Conservation (phyloP, 2,113 vertebrate genomes). For the Caranx ignobilis region DNA sequence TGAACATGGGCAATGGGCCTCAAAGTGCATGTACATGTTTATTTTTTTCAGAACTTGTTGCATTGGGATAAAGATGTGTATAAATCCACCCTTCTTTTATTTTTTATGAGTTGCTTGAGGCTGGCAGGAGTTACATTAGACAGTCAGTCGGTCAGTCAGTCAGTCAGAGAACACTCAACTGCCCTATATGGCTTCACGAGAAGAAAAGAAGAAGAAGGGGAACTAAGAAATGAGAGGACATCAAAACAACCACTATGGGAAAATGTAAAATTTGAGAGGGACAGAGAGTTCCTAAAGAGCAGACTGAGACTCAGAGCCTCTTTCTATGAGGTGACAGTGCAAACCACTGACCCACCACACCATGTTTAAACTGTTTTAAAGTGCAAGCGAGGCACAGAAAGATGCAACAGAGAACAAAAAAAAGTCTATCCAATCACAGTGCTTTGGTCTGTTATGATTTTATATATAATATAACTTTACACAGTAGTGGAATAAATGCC, state of each 20-base stretch:
- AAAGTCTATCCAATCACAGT: neutral
- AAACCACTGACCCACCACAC: neutral
- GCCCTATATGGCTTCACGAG: neutral
- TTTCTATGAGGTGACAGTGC: neutral
- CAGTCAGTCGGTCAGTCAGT: neutral
- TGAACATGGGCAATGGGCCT: neutral
- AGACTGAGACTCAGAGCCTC: neutral
- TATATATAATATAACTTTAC: too few relatives aligned
- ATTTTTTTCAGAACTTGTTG: neutral
- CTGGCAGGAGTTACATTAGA: neutral
- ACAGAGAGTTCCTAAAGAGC: neutral
- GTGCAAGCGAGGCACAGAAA: neutral
- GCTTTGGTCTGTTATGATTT: too few relatives aligned
- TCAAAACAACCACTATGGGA: neutral
- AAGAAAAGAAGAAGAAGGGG: too few relatives aligned
- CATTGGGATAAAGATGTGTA: neutral
- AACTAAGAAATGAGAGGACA: neutral
- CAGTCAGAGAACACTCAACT: conserved; percentile 3
- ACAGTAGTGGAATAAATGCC: too few relatives aligned
- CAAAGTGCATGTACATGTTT: neutral
- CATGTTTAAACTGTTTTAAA: neutral
- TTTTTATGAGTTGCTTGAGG: neutral
- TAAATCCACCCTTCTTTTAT: neutral
- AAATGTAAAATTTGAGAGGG: neutral
- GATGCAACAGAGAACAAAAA: neutral